Percentiles rank a stretch among this genome's conserved stretches.
These are phyloP conservation scores for Zelostemma sp. DNA, from an alignment of 1,140 invertebrate genomes.

Conservation along the genomic window DNA sequence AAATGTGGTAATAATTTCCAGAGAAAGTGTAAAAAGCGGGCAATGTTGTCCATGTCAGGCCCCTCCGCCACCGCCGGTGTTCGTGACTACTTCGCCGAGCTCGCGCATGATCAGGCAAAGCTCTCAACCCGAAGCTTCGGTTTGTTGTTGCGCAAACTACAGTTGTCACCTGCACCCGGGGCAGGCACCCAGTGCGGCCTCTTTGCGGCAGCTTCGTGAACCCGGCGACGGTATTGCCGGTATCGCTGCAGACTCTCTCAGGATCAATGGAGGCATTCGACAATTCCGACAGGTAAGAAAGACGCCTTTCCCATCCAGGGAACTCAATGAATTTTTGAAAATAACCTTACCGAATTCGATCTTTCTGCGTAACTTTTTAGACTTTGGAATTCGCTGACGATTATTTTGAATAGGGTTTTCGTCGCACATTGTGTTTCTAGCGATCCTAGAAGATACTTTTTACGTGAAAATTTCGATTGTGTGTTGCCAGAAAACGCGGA, in stretches of 20 bases:
- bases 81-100: slow-evolving; percentile 77
- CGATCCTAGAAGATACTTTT: too few species aligned
- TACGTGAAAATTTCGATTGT: not conserved
- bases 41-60: slow-evolving; percentile 74
- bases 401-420: too few species aligned
- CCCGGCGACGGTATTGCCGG: slow-evolving; percentile 91
- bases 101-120: slow-evolving; percentile 88
- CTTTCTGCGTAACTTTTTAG: not conserved
- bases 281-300: slow-evolving; percentile 93
- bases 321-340: too few species aligned
- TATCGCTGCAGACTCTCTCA: slow-evolving; percentile 95
- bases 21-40: slow-evolving; percentile 68
- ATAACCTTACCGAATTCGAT: not conserved
- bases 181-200: slow-evolving; percentile 73
- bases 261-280: slow-evolving; percentile 96
- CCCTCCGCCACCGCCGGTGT: slow-evolving; percentile 76
- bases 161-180: slow-evolving; percentile 67
- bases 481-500: not conserved
- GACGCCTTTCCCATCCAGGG: slow-evolving; percentile 10
- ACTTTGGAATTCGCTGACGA: not conserved
- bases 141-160: slow-evolving; percentile 75
- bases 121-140: slow-evolving; percentile 88
- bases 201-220: slow-evolving; percentile 85
- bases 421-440: too few species aligned
- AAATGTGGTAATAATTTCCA: slow-evolving; percentile 25